A percentile compares a stretch with the other conserved stretches of the same genome.
phyloP scores from a whole-genome alignment of 2,888 invertebrate genomes.

The Aricia artaxerxes region DNA sequence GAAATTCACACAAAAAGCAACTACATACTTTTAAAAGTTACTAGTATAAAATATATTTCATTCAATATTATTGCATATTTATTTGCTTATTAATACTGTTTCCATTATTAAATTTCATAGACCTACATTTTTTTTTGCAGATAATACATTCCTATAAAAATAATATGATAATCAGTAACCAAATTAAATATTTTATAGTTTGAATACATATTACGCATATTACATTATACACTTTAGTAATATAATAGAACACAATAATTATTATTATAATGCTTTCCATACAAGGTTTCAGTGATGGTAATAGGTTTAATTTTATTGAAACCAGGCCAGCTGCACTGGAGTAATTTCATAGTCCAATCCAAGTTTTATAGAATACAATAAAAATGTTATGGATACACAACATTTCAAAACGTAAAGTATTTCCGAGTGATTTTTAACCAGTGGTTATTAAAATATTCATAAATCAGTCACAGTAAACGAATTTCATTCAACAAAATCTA shows the following conservation, averaged over 20 bases:
- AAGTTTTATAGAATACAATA: no score
- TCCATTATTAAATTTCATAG: conserved; percentile 1
- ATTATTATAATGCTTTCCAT: not conserved
- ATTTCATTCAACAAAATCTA: not conserved
- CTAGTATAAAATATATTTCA: conserved; percentile 11
- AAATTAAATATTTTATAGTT: not conserved
- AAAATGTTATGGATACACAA: not conserved
- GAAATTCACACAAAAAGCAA: not conserved
- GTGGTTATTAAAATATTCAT: not conserved
- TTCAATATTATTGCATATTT: conserved; percentile 13
- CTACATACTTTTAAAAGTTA: not conserved
- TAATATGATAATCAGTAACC: not conserved
- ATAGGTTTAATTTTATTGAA: no score
- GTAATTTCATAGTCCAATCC: no score
- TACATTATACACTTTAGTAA: not conserved
- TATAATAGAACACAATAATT: not conserved
- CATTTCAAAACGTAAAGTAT: not conserved
- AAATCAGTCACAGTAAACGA: conserved; percentile 8
- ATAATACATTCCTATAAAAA: not conserved
- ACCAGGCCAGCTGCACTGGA: no score
- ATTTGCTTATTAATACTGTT: conserved; percentile 24
- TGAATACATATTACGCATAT: not conserved
- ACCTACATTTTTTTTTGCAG: not conserved
- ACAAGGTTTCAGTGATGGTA: no score
- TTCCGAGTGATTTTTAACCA: conserved; percentile 25